Evolutionary conservation across 2,797 vertebrate genomes (phyloP).

Genomic region (Sorex maritimensis): DNA sequence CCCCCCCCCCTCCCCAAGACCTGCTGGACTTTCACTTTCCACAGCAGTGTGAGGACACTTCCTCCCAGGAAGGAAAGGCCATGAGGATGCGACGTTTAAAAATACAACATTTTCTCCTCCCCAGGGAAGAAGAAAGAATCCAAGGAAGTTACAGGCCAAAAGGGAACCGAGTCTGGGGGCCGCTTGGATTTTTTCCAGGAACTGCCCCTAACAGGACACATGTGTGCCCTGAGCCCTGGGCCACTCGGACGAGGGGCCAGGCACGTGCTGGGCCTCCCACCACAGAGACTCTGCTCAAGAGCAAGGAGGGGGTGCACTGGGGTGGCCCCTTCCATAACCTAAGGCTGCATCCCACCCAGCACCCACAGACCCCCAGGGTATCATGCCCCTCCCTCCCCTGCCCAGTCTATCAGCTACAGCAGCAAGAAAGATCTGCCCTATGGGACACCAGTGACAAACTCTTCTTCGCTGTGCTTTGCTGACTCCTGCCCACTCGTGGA

Average conservation of each 20-base stretch:
- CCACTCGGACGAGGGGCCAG: not conserved
- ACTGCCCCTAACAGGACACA: not conserved
- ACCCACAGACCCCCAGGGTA: too few relatives aligned
- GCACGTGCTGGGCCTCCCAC: not conserved
- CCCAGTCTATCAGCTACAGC: too few relatives aligned
- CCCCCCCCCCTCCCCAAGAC: fast-evolving
- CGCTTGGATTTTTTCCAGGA: not conserved
- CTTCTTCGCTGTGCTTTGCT: not conserved
- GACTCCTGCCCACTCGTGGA: not conserved
- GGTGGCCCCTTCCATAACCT: fast-evolving
- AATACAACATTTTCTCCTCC: not conserved
- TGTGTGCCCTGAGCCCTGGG: not conserved
- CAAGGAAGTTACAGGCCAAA: not conserved
- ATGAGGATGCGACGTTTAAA: not conserved
- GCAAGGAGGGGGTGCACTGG: fast-evolving
- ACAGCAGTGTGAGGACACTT: not conserved
- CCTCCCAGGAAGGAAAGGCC: conserved; percentile 23
- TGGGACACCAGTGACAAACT: too few relatives aligned
- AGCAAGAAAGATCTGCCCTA: too few relatives aligned
- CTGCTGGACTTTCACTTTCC: conserved; percentile 6
- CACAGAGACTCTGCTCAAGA: not conserved
- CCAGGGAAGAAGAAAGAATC: conserved; percentile 7
- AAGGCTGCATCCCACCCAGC: fast-evolving
- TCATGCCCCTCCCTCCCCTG: too few relatives aligned
- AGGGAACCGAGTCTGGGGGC: not conserved